Base-by-base conservation (phyloP, 2,797 vertebrate species). In the Gymnodraco acuticeps region DNA sequence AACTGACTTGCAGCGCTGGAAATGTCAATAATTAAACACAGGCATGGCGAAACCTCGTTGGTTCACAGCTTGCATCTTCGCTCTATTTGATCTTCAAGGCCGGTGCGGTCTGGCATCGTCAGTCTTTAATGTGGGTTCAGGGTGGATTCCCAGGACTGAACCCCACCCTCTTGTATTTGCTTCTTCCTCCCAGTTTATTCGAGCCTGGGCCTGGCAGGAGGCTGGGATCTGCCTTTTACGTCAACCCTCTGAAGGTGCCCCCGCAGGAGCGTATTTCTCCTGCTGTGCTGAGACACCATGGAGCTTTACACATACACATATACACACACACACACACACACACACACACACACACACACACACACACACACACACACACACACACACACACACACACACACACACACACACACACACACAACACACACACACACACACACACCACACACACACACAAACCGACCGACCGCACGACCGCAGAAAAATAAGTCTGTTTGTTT, bases 21-120 rank as follows among this genome's bases (percentile, higher is more conserved):
- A 87, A 90, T 91, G 93, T 93, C 92, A 92, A 95, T 95, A 95
- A 94, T 95, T 93, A 93, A 95, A 94, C 86, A 89, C 80, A 78
- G 78, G 88, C 89, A 80, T 79, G 77, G 83, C 78, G 68, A 86
- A 90, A 83, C 77, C 81, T 88, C 90, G 88, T 89, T 75, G 85
- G 78, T 90, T 93, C 93, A 88, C 93, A 92, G 93, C 91, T 92
- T 94, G 93, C 87, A 92, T 92, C 92, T 88, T 84, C 70, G 19
- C 75, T 88, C 75, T 73, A 84, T 95, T 94, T 95, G 93, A 95
- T 95, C 93, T 95, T 90, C 92, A 94, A 92, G 90, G 87, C 91
- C 73, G 65, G 70, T 72, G 72, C 66, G 56, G 81, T 77, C 85
- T 80, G 78, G 78, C 82, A 81, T 88, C 83, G 60, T 87, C 78